A percentile compares a stretch with the other conserved stretches of the same genome.
Conservation (phyloP, 1,140 invertebrate genomes). For the Drosophila subpulchrella region DNA sequence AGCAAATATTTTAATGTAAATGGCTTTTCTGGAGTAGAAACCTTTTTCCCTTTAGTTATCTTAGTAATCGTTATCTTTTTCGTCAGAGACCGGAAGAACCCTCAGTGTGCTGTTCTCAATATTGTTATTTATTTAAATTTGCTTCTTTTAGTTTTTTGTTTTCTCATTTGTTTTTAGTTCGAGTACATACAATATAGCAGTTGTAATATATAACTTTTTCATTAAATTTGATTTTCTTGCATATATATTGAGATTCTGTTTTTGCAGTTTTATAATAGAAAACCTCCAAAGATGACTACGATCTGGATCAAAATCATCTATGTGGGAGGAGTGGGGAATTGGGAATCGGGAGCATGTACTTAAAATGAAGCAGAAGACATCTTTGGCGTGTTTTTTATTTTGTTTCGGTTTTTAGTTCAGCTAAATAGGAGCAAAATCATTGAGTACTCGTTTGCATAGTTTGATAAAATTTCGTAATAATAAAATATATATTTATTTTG, state of each 20-base stretch:
- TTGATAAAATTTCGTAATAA: conserved; percentile 79
- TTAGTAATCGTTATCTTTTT: conserved; percentile 12
- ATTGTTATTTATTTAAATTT: conserved; percentile 81
- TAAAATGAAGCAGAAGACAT: conserved; percentile 81
- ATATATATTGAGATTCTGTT: conserved; percentile 55
- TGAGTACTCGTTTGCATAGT: conserved; percentile 77
- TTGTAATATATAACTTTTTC: conserved; percentile 79
- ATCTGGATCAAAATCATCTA: neutral
- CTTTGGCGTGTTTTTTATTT: conserved; percentile 73
- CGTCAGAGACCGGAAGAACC: conserved; percentile 17
- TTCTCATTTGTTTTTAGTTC: conserved; percentile 49
- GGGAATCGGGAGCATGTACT: conserved; percentile 56
- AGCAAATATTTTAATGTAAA: too few relatives aligned
- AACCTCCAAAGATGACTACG: conserved; percentile 4
- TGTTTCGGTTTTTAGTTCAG: conserved; percentile 56
- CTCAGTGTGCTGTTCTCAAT: conserved; percentile 65
- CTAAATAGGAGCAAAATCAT: conserved; percentile 80
- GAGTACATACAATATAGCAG: conserved; percentile 80
- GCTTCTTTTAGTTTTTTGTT: conserved; percentile 59
- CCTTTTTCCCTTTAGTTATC: neutral
- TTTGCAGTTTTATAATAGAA: conserved; percentile 68
- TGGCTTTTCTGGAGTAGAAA: neutral
- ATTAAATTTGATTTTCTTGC: conserved; percentile 77
- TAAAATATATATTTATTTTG: conserved; percentile 74
- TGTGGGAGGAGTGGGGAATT: neutral